Percentiles rank a stretch among this genome's conserved stretches.
These are phyloP conservation scores for Cottoperca gobio DNA, from an alignment of 2,797 vertebrate species.

Conservation along the genomic window DNA sequence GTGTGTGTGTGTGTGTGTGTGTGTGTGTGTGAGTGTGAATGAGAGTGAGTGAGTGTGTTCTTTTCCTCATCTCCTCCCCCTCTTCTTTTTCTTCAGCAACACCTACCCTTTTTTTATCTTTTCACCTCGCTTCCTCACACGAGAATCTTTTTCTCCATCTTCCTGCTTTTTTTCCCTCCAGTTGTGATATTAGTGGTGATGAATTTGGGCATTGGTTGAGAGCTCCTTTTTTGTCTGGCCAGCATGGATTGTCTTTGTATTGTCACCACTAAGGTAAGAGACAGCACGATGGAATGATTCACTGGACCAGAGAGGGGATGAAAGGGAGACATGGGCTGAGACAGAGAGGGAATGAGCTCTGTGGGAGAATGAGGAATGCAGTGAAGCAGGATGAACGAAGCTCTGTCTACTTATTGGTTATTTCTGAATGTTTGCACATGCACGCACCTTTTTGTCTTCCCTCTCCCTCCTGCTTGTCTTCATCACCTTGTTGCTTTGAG, in stretches of 20 bases:
- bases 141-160: constrained; percentile 76
- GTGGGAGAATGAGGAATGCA: constrained; percentile 47
- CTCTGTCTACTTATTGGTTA: constrained; percentile 27
- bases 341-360: constrained; percentile 21
- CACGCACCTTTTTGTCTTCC: constrained; percentile 15
- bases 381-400: constrained; percentile 48
- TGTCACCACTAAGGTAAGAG: constrained; percentile 98
- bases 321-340: constrained; percentile 26
- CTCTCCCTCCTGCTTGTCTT: constrained; percentile 1
- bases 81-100: constrained; percentile 40
- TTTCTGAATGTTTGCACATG: constrained; percentile 35
- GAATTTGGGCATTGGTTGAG: constrained; percentile 86
- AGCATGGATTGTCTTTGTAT: constrained; percentile 98
- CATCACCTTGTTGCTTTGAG: background rate
- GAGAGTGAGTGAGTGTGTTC: background rate
- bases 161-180: constrained; percentile 56
- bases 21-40: background rate
- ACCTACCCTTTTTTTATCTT: constrained; percentile 42
- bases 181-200: constrained; percentile 84
- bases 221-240: constrained; percentile 75
- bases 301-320: constrained; percentile 52
- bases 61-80: constrained; percentile 45
- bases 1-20: constrained; percentile 26
- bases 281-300: constrained; percentile 28
- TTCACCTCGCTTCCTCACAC: constrained; percentile 35